Conservation (phyloP, 2,797 vertebrate species). For the Margarornis squamiger region DNA sequence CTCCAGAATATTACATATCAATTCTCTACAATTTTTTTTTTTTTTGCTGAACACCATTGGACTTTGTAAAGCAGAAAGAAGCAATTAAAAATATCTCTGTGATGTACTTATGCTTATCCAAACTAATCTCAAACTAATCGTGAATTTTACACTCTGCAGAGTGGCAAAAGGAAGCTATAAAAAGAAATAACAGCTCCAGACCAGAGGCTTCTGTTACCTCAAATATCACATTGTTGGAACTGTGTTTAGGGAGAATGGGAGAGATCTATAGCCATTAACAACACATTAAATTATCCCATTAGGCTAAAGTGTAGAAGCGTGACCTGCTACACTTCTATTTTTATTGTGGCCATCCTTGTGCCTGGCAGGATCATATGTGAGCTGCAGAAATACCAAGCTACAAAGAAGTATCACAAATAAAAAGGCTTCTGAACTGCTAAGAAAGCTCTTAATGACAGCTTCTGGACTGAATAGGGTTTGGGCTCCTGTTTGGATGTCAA, state of each 20-base stretch:
- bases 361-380: neutral
- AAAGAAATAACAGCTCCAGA: neutral
- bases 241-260: neutral
- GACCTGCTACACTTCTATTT: neutral
- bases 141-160: neutral
- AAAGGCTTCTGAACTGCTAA: neutral
- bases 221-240: neutral
- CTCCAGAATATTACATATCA: neutral
- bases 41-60: neutral
- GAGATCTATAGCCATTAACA: conserved; percentile 1
- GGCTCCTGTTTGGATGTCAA: neutral
- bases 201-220: neutral
- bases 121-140: neutral
- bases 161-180: neutral
- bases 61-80: neutral
- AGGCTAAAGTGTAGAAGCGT: neutral
- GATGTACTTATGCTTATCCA: neutral
- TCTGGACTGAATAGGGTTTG: neutral
- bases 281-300: conserved; percentile 38
- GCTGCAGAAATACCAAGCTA: neutral
- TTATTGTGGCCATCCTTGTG: neutral
- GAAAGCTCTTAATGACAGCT: neutral
- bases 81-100: neutral
- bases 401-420: neutral
- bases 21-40: neutral